Percentiles rank a stretch among this genome's conserved stretches.
Conservation (phyloP, 2,888 invertebrate species). For the Amphipyra berbera region DNA sequence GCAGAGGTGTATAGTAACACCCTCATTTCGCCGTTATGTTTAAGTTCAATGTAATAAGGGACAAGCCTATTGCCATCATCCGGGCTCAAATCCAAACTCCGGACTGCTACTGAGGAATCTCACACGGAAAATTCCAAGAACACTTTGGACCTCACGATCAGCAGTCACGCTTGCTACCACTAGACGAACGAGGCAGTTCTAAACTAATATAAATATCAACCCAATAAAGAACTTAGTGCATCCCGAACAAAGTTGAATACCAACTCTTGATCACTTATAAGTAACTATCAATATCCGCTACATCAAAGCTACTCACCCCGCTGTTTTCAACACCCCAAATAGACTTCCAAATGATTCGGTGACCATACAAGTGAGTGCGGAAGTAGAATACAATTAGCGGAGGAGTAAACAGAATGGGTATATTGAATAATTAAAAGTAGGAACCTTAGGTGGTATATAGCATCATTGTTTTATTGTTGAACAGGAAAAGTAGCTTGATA, state of each 20-base stretch:
- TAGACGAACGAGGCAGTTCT: too few species aligned
- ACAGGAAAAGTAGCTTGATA: conserved; percentile 49
- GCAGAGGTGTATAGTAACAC: too few species aligned
- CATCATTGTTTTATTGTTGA: conserved; percentile 14
- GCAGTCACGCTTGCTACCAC: too few species aligned
- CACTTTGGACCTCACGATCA: too few species aligned
- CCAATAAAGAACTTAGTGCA: background rate
- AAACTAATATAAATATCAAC: background rate
- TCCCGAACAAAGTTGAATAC: background rate
- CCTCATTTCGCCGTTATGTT: too few species aligned
- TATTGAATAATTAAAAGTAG: conserved; percentile 16
- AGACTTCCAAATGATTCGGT: conserved; percentile 44
- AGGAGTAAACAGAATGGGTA: conserved; percentile 41
- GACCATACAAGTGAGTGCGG: conserved; percentile 52
- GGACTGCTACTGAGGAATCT: too few species aligned
- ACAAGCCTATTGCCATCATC: too few species aligned
- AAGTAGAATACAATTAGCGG: conserved; percentile 50
- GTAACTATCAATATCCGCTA: conserved; percentile 26
- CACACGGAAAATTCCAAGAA: too few species aligned
- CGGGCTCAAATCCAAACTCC: too few species aligned
- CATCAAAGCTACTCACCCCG: conserved; percentile 28
- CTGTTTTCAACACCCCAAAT: conserved; percentile 34
- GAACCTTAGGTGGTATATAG: conserved; percentile 1
- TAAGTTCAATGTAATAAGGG: too few species aligned
- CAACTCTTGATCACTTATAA: conserved; percentile 13